Evolutionary conservation across 2,797 vertebrate species (phyloP), one percentile per base, ranked within the genome.

Genomic region (Prunella strophiata): DNA sequence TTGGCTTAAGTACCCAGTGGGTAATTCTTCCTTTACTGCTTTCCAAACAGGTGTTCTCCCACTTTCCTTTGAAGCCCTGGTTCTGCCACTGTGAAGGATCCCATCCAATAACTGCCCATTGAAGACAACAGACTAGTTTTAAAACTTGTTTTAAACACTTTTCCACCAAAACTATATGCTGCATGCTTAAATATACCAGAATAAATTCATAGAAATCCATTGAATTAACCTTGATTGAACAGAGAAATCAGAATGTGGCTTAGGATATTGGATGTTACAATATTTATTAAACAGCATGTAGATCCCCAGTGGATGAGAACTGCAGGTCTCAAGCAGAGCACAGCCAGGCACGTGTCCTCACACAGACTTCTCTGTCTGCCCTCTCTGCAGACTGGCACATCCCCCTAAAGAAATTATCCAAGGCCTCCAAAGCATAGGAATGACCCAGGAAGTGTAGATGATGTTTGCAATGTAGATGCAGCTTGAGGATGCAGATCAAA

Each of bases 41-140:
- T 88, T 93, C 83, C 88, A 84, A 88, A 55, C 71, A 93, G 73
- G 91, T 93, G 84, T 90, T 94, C 67, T 66, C 51, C 67, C 63
- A 26, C 48, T 94, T 86, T 45, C 25, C 52, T 85, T 79, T 94
- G 83, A 86, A 95, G 67, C 52, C 57, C 29, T 89, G 59, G 23
- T 62, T 27, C 62, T 85, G 75, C 81, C 61, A 63, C 54, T 91
- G 78, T 91, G 54, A 88, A 58, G 76, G 68, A 74, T 59, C 63
- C 22, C 34, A 40, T 74, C 55, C 55, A 54, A 1, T 51, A 89
- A 59, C 50, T 89, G 59, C 43, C 71, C 83, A 6, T 63, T 75
- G 29, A 63, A 30, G n/a, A 54, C 26, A 80, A 38, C 0, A 5
- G 23, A 55, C 12, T 43, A 73, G 7, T 62, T 93, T 75, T 42